Conservation (phyloP, 2,888 invertebrate species). For the Copidosoma aretas region DNA sequence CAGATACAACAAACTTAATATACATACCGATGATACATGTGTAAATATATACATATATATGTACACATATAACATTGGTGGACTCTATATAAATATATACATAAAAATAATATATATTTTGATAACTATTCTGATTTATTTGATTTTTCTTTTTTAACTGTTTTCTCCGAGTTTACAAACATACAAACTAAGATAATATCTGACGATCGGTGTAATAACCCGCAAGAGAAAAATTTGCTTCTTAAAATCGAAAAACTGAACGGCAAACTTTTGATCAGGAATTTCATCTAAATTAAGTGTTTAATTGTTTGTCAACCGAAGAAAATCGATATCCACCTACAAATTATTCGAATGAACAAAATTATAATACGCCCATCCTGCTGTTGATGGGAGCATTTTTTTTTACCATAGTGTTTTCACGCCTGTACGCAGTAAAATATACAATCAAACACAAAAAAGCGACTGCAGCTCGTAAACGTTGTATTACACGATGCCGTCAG, state of each 20-base stretch:
- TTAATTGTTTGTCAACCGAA: slow-evolving; percentile 8
- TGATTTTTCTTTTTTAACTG: slow-evolving; percentile 28
- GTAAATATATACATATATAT: slow-evolving; percentile 19
- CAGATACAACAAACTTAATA: no score
- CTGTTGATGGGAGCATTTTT: slow-evolving; percentile 12
- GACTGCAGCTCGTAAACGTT: slow-evolving; percentile 30
- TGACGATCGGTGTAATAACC: slow-evolving; percentile 19
- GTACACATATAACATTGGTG: no score
- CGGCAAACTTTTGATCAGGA: background rate
- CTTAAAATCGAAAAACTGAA: background rate
- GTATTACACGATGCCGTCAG: slow-evolving; percentile 38
- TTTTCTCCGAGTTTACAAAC: background rate
- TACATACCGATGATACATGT: no score
- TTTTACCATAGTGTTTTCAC: slow-evolving; percentile 18
- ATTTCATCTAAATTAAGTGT: background rate
- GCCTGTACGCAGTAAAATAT: background rate
- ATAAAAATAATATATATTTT: slow-evolving; percentile 39
- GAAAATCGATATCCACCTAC: slow-evolving; percentile 12
- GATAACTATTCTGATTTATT: slow-evolving; percentile 26
- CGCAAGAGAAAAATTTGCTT: slow-evolving; percentile 8
- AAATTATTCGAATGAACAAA: slow-evolving; percentile 12
- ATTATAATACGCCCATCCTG: slow-evolving; percentile 9
- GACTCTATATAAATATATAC: slow-evolving; percentile 12
- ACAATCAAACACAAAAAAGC: background rate
- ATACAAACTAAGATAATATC: slow-evolving; percentile 10